Evolutionary conservation across 2,888 invertebrate species (phyloP).

Genomic region (Metallyticus violacea): DNA sequence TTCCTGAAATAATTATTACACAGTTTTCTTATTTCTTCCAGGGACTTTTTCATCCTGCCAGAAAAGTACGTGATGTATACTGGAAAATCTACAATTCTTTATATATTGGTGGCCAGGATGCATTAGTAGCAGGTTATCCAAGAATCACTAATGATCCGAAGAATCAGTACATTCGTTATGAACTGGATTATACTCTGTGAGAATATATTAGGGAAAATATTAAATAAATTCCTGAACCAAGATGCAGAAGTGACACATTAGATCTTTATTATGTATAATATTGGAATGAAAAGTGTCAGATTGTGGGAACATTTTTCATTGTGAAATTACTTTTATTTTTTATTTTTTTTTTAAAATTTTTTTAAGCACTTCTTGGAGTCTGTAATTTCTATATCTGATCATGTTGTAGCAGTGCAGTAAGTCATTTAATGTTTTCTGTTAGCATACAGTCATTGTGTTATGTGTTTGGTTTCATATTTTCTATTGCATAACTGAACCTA

Average conservation of each 20-base stretch:
- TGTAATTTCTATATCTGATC: neutral
- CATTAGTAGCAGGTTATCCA: slow-evolving; percentile 96
- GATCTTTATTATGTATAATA: neutral
- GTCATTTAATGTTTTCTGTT: neutral
- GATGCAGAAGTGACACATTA: neutral
- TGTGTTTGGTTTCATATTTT: neutral
- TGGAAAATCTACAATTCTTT: slow-evolving; percentile 99
- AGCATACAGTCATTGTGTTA: neutral
- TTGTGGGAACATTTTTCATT: neutral
- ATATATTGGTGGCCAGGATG: slow-evolving; percentile 98
- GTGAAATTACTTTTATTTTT: neutral
- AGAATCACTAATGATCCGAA: slow-evolving; percentile 92
- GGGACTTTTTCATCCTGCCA: slow-evolving; percentile 97
- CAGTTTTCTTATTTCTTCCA: slow-evolving; percentile 48
- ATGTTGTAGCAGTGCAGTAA: neutral
- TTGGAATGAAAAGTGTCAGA: neutral
- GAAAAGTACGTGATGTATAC: slow-evolving; percentile 98
- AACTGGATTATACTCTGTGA: slow-evolving; percentile 75
- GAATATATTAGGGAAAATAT: neutral
- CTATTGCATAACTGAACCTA: neutral
- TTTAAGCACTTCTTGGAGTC: neutral
- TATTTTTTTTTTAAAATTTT: too few relatives aligned
- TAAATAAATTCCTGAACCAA: neutral
- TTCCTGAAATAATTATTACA: slow-evolving; percentile 17
- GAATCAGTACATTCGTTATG: slow-evolving; percentile 89